Evolutionary conservation across 1,140 invertebrate genomes (phyloP).

Genomic region (Drosophila murphyi): DNA sequence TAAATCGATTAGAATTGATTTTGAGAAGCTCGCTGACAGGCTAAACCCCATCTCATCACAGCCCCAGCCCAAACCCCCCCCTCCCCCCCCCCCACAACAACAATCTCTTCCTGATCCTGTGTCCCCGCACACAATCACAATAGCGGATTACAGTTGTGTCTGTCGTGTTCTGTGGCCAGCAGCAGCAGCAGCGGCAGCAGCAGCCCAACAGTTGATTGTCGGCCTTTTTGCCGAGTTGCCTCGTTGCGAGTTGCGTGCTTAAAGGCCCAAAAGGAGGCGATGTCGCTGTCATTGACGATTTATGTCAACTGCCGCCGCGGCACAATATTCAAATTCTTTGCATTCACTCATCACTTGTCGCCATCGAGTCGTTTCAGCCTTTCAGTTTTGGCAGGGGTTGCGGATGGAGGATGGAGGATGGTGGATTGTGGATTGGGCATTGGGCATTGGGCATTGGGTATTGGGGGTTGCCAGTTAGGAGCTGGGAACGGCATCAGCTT

Average conservation of each 20-base stretch:
- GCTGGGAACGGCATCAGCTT: constrained; percentile 45
- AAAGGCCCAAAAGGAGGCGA: constrained; percentile 78
- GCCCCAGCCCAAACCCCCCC: constrained; percentile 18
- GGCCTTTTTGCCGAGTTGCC: constrained; percentile 37
- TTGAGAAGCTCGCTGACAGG: constrained; percentile 71
- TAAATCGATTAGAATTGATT: constrained; percentile 82
- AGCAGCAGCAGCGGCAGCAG: constrained; percentile 6
- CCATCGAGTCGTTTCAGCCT: constrained; percentile 6
- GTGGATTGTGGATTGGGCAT: no score
- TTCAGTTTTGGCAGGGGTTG: constrained; percentile 2
- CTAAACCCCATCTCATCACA: constrained; percentile 14
- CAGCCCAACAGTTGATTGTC: constrained; percentile 37
- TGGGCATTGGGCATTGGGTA: neutral
- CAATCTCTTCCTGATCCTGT: constrained; percentile 7
- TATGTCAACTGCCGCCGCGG: constrained; percentile 77
- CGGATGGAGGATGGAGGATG: neutral
- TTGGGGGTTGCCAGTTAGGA: constrained; percentile 27
- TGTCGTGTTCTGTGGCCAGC: constrained; percentile 72
- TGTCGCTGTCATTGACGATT: constrained; percentile 82
- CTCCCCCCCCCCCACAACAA: neutral
- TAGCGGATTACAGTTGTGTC: constrained; percentile 79
- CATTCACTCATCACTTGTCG: constrained; percentile 82
- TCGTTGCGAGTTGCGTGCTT: constrained; percentile 58
- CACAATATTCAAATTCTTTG: constrained; percentile 83
- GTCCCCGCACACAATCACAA: constrained; percentile 57